Evolutionary conservation across 1,140 invertebrate genomes (phyloP), one percentile per base, ranked within the genome.

Genomic region (Heliconius himera): DNA sequence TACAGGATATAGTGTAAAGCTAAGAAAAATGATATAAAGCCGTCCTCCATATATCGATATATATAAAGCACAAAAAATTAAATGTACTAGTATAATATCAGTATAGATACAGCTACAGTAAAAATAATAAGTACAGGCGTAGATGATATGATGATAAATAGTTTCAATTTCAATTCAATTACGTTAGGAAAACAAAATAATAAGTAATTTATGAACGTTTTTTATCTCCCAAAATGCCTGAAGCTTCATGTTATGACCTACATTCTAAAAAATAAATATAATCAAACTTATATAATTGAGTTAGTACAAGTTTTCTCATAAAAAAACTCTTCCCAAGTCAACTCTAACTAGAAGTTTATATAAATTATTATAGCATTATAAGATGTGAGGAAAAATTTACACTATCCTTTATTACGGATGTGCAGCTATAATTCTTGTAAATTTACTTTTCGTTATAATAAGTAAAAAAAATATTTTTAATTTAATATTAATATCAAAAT

Each of bases 221-320:
- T 56, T 26, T 60, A n/a, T 56, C 8, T n/a, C 20, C 18, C n/a
- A 56, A 56, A 8, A 22, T 9, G n/a, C 54, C n/a, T 29, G 22
- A 66, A 29, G 9, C 11, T 29, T 66, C 3, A 66, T 66, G 13
- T 66, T 66, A 4, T 66, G 26, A 29, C 22, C 60, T 66, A 29
- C 60, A 66, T 66, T 66, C 3, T 6, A 22, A 29, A 66, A 66
- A 66, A 22, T 26, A 60, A 60, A 66, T 66, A 66, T 66, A 66
- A 66, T 66, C 60, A 29, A 66, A 66, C 60, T 66, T 29, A 66
- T 66, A 26, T 66, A 26, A 26, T 66, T 66, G 60, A 29, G 60
- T 66, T 29, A 29, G 60, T 22, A 66, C 3, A 66, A 66, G 22
- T 66, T 66, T 29, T 66, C 60, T 66, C 60, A 66, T 66, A 66